Evolutionary conservation across 2,113 vertebrate genomes (phyloP).

Genomic region (Trematocara marginatum): DNA sequence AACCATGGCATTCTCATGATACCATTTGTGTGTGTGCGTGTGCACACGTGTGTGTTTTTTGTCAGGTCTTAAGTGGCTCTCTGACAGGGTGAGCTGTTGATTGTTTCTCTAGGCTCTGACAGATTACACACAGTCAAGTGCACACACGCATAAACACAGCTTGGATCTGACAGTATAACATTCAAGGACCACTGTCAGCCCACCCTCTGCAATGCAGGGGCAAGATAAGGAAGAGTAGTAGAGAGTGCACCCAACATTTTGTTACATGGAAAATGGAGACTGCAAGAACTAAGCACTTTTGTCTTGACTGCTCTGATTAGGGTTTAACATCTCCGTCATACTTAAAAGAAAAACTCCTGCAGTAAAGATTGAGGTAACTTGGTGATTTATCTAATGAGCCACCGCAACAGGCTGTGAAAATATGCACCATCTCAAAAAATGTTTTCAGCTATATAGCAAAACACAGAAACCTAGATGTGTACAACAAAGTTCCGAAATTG

Average conservation of each 20-base stretch:
- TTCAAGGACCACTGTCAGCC: slow-evolving; percentile 50
- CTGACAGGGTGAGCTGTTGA: slow-evolving; percentile 54
- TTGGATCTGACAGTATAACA: slow-evolving; percentile 28
- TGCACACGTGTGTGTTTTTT: background rate
- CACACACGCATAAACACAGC: background rate
- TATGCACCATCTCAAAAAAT: background rate
- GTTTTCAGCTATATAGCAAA: background rate
- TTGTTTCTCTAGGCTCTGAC: slow-evolving; percentile 43
- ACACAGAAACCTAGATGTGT: background rate
- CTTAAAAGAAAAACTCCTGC: background rate
- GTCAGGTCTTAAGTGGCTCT: slow-evolving; percentile 57
- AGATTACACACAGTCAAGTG: slow-evolving; percentile 34
- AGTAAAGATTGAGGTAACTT: background rate
- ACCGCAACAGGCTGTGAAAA: background rate
- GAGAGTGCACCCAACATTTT: background rate
- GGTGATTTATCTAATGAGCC: background rate
- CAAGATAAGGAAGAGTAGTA: background rate
- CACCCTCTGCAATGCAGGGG: slow-evolving; percentile 42
- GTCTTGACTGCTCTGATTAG: background rate
- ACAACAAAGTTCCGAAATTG: background rate
- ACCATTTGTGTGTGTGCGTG: background rate
- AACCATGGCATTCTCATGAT: slow-evolving; percentile 32
- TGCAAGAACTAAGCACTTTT: background rate
- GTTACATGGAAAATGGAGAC: background rate
- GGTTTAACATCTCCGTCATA: background rate